Percentiles rank a stretch among this genome's conserved stretches.
Conservation (phyloP, 2,113 vertebrate genomes). For the Telmatochromis brachygnathus region DNA sequence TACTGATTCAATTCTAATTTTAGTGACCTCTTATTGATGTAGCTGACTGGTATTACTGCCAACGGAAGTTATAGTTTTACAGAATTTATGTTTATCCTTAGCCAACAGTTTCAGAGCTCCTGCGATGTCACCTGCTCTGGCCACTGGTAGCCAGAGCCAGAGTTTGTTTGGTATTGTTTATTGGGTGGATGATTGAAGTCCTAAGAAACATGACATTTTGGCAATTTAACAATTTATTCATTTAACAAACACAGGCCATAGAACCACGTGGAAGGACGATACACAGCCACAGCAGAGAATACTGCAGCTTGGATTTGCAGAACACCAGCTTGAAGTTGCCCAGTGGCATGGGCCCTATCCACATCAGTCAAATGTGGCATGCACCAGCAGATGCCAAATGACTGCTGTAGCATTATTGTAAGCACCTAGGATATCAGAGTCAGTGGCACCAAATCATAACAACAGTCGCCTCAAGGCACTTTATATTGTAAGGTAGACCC, state of each 20-base stretch:
- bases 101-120: not conserved
- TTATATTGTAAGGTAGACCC: no score
- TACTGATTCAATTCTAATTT: not conserved
- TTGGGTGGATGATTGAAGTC: not conserved
- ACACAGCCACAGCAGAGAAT: no score
- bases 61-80: not conserved
- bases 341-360: no score
- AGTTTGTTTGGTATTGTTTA: not conserved
- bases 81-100: not conserved
- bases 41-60: not conserved
- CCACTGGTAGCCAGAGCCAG: not conserved
- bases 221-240: not conserved
- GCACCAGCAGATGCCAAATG: no score
- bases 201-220: not conserved
- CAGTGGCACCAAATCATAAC: no score
- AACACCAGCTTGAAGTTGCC: no score
- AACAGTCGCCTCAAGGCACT: no score
- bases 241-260: not conserved
- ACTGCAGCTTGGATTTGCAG: no score
- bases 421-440: no score
- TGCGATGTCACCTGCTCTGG: not conserved
- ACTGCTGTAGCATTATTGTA: no score
- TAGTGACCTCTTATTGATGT: not conserved
- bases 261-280: no score
- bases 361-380: no score